phyloP scores from a whole-genome alignment of 2,888 invertebrate species.

The Cryptus armator region DNA sequence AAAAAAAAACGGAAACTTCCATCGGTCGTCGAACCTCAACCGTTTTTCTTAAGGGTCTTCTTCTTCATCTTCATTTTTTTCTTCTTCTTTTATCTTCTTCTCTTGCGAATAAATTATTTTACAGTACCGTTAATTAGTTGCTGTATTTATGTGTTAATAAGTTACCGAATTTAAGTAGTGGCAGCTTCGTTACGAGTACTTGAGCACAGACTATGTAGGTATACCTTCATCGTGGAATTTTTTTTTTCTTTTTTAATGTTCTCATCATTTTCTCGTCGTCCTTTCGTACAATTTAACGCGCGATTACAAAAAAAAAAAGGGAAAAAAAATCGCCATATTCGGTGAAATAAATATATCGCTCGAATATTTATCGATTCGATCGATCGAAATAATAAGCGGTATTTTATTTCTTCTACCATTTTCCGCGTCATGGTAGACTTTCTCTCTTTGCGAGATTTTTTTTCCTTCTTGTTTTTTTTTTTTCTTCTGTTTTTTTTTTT shows the following conservation, averaged over 20 bases:
- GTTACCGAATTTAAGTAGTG: conserved; percentile 78
- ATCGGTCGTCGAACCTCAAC: conserved; percentile 42
- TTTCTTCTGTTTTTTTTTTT: conserved; percentile 10
- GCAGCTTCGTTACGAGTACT: conserved; percentile 81
- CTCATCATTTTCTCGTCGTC: conserved; percentile 33
- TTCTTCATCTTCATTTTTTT: not conserved
- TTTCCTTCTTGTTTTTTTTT: conserved; percentile 35
- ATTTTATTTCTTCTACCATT: conserved; percentile 26
- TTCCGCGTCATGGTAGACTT: conserved; percentile 18
- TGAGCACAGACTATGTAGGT: conserved; percentile 79
- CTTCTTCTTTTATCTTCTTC: conserved; percentile 21
- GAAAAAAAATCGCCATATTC: conserved; percentile 1
- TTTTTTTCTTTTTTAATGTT: conserved; percentile 48
- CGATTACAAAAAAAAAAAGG: conserved; percentile 32
- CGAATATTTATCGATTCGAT: conserved; percentile 38
- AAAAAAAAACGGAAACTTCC: too few species aligned
- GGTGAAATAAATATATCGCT: conserved; percentile 48
- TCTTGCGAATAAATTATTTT: conserved; percentile 69
- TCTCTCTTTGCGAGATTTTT: conserved; percentile 32
- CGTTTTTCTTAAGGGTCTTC: conserved; percentile 18
- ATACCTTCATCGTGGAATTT: conserved; percentile 58
- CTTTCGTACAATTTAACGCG: conserved; percentile 47
- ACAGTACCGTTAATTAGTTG: conserved; percentile 74
- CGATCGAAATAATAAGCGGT: conserved; percentile 56
- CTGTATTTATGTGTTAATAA: conserved; percentile 66